These are phyloP conservation scores for Perdita meconis DNA, from an alignment of 2,888 invertebrate species.

Conservation along the genomic window DNA sequence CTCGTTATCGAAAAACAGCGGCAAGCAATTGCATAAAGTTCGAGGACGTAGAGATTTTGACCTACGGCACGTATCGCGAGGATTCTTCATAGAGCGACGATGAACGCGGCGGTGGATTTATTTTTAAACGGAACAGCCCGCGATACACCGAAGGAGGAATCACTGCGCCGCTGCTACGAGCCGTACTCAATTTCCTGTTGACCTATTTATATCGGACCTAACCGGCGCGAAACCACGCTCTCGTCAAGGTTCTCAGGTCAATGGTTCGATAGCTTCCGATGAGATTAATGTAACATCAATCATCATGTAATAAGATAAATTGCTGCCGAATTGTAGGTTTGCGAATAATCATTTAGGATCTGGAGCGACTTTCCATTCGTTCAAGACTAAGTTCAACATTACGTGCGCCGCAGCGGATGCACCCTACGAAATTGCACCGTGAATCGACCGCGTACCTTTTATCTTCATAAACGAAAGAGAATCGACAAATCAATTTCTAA, in stretches of 20 bases:
- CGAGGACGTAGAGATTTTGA: slow-evolving; percentile 44
- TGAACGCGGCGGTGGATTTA: slow-evolving; percentile 41
- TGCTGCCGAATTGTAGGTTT: neutral
- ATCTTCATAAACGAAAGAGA: too few species aligned
- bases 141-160: slow-evolving; percentile 54
- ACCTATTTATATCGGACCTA: slow-evolving; percentile 78
- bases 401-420: neutral
- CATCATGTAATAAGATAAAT: neutral
- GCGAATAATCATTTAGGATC: slow-evolving; percentile 12
- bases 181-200: slow-evolving; percentile 77
- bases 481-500: too few species aligned
- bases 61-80: slow-evolving; percentile 51
- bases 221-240: slow-evolving; percentile 57
- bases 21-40: neutral
- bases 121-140: slow-evolving; percentile 58
- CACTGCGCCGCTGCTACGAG: slow-evolving; percentile 59
- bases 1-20: slow-evolving; percentile 1
- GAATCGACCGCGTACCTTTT: neutral
- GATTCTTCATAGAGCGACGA: slow-evolving; percentile 32
- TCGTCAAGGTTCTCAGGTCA: slow-evolving; percentile 72
- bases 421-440: neutral
- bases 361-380: slow-evolving; percentile 49
- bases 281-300: slow-evolving; percentile 14
- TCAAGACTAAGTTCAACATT: neutral
- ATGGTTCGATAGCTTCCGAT: slow-evolving; percentile 42